phyloP scores from a whole-genome alignment of 2,797 vertebrate species.

The Semaprochilodus insignis region DNA sequence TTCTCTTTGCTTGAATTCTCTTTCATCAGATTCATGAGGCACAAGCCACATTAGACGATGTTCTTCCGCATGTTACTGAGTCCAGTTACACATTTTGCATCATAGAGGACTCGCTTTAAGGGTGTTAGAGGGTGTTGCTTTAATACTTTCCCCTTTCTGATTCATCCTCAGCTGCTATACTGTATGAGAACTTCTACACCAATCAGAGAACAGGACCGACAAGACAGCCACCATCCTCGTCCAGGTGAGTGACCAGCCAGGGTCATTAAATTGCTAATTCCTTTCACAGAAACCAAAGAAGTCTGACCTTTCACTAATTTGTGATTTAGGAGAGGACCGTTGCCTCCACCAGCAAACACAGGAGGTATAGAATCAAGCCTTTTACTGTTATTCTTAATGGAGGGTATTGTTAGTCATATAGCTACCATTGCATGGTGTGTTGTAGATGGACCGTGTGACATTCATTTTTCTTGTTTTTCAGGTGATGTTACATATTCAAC shows the following conservation, averaged over 20 bases:
- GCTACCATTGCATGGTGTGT: neutral
- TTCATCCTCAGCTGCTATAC: slow-evolving; percentile 78
- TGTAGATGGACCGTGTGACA: neutral
- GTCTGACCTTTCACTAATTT: neutral
- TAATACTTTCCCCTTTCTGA: neutral
- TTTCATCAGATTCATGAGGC: too few relatives aligned
- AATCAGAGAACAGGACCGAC: slow-evolving; percentile 72
- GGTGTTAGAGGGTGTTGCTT: too few relatives aligned
- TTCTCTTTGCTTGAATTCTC: too few relatives aligned
- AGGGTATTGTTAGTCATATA: neutral
- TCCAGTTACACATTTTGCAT: too few relatives aligned
- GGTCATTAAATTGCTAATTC: neutral
- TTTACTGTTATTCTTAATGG: neutral
- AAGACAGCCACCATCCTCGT: slow-evolving; percentile 56
- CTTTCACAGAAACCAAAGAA: neutral
- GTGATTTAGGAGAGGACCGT: slow-evolving; percentile 79
- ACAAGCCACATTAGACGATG: too few relatives aligned
- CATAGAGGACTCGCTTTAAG: too few relatives aligned
- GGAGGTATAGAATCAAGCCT: slow-evolving; percentile 70
- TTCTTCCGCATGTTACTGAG: too few relatives aligned
- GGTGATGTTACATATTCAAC: slow-evolving; percentile 70
- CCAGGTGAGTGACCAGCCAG: slow-evolving; percentile 61
- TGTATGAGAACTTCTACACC: slow-evolving; percentile 94
- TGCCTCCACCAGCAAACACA: slow-evolving; percentile 75
- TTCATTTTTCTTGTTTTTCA: slow-evolving; percentile 57